These are phyloP conservation scores for Troides oblongomaculatus DNA, from an alignment of 2,888 invertebrate genomes.

Conservation along the genomic window DNA sequence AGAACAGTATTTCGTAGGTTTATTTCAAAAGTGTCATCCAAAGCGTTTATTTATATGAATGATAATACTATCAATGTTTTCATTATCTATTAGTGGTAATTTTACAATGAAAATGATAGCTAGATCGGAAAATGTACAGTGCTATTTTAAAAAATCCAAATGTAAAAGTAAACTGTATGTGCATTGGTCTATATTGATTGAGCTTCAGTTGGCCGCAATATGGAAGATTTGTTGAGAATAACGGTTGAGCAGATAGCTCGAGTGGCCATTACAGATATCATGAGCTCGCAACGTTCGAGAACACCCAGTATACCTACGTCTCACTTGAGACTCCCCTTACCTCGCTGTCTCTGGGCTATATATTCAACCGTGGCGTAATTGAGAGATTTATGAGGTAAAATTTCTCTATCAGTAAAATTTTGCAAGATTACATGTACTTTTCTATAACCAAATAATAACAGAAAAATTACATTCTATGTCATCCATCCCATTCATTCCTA, in stretches of 20 bases:
- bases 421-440: constrained; percentile 1
- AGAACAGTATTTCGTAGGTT: constrained; percentile 1
- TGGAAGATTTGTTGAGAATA: constrained; percentile 74
- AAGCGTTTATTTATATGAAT: neutral
- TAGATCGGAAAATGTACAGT: constrained; percentile 29
- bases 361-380: constrained; percentile 48
- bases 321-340: constrained; percentile 54
- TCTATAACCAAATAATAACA: neutral
- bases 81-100: constrained; percentile 19
- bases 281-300: constrained; percentile 61
- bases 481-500: too few relatives aligned
- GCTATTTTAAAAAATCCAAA: constrained; percentile 44
- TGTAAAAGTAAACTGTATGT: constrained; percentile 51
- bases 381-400: constrained; percentile 32
- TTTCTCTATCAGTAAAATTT: constrained; percentile 20
- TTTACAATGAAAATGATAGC: neutral
- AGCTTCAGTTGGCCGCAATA: constrained; percentile 64
- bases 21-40: neutral
- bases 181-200: constrained; percentile 55
- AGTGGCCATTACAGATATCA: constrained; percentile 77
- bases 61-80: neutral
- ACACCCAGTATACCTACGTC: constrained; percentile 58
- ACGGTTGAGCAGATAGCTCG: constrained; percentile 70
- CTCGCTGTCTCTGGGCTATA: constrained; percentile 31
- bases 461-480: too few relatives aligned